A percentile compares a stretch with the other conserved stretches of the same genome.
These are phyloP conservation scores for Neria commutata DNA, from an alignment of 2,888 invertebrate species.

Conservation along the genomic window DNA sequence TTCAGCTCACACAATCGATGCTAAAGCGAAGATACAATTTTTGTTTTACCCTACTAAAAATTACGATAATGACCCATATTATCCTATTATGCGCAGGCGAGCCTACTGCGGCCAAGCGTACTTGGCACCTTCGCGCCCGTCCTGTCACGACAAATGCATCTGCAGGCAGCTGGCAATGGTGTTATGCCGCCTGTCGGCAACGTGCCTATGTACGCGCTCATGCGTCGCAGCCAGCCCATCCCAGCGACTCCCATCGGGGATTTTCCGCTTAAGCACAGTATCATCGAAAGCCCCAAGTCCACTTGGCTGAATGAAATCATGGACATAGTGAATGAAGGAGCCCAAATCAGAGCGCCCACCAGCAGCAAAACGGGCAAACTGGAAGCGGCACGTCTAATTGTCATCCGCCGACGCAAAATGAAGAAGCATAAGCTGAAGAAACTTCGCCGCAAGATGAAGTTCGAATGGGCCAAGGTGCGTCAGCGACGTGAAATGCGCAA, in stretches of 20 bases:
- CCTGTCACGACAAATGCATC: conserved; percentile 28
- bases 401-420: conserved; percentile 83
- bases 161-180: conserved; percentile 9
- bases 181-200: too few relatives aligned
- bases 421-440: conserved; percentile 84
- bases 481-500: conserved; percentile 74
- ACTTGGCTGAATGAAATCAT: conserved; percentile 51
- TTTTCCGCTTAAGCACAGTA: conserved; percentile 27
- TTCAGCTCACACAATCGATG: too few relatives aligned
- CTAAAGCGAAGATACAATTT: conserved; percentile 27
- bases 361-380: conserved; percentile 63
- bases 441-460: conserved; percentile 78
- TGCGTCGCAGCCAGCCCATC: conserved; percentile 1
- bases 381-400: conserved; percentile 75
- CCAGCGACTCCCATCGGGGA: conserved; percentile 44
- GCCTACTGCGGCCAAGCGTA: conserved; percentile 33
- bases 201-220: too few relatives aligned
- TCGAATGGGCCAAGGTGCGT: conserved; percentile 74
- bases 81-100: conserved; percentile 56
- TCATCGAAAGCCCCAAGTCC: conserved; percentile 49
- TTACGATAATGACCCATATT: conserved; percentile 53
- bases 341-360: conserved; percentile 39
- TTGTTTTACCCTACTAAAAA: too few relatives aligned
- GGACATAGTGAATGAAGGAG: conserved; percentile 45
- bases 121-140: conserved; percentile 12